These are phyloP conservation scores for Lota lota DNA, from an alignment of 2,113 vertebrate species.

Conservation along the genomic window DNA sequence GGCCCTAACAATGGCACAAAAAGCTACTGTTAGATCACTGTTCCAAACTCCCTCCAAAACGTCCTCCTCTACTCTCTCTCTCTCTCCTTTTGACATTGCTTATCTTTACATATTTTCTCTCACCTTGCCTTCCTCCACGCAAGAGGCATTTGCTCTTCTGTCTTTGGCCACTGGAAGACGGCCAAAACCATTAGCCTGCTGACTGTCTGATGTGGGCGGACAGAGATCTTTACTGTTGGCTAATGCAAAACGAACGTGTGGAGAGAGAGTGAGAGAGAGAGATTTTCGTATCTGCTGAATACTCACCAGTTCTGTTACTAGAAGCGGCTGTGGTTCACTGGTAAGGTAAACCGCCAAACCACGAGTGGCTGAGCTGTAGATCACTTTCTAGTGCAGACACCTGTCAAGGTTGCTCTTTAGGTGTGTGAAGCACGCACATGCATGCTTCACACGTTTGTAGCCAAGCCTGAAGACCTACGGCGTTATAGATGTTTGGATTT, in stretches of 20 bases:
- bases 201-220: slow-evolving; percentile 47
- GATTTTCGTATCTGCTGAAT: slow-evolving; percentile 62
- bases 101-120: background rate
- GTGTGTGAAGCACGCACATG: too few species aligned
- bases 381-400: slow-evolving; percentile 36
- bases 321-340: slow-evolving; percentile 12
- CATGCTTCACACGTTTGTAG: too few species aligned
- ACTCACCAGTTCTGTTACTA: slow-evolving; percentile 47
- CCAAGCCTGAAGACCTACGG: too few species aligned
- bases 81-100: background rate
- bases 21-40: too few species aligned
- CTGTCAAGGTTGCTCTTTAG: slow-evolving; percentile 22
- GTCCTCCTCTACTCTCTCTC: slow-evolving; percentile 33
- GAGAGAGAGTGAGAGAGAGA: background rate
- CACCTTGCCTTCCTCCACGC: too few species aligned
- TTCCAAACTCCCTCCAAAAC: too few species aligned
- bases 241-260: slow-evolving; percentile 50
- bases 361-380: slow-evolving; percentile 37
- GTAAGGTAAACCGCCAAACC: slow-evolving; percentile 29
- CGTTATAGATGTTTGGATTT: too few species aligned
- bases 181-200: slow-evolving; percentile 66
- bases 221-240: slow-evolving; percentile 56
- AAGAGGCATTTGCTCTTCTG: background rate
- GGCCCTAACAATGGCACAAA: too few species aligned
- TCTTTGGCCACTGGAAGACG: slow-evolving; percentile 40